phyloP scores from a whole-genome alignment of 2,797 vertebrate species.

The Hypotaenidia philippensis region DNA sequence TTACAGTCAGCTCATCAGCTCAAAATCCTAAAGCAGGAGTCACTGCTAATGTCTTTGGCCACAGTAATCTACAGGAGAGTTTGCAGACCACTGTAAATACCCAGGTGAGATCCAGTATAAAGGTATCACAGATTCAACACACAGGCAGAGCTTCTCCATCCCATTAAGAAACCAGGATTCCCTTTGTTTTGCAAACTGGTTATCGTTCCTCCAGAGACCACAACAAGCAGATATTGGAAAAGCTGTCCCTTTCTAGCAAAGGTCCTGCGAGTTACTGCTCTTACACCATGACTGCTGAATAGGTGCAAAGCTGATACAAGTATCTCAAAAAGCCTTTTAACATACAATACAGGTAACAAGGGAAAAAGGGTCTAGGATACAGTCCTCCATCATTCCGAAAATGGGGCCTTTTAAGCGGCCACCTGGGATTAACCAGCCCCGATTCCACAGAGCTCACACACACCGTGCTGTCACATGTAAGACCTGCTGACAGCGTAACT shows the following conservation, averaged over 20 bases:
- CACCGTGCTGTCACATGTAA: background rate
- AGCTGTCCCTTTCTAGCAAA: background rate
- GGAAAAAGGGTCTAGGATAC: background rate
- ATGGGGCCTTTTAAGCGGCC: background rate
- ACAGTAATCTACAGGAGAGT: background rate
- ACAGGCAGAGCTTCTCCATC: background rate
- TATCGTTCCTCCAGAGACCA: background rate
- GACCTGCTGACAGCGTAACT: background rate
- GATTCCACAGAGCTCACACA: background rate
- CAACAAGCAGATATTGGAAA: background rate
- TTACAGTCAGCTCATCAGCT: background rate
- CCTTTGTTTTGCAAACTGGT: too few relatives aligned
- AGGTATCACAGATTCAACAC: rapidly evolving
- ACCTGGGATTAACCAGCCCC: background rate
- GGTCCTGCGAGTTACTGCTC: background rate
- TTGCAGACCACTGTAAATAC: background rate
- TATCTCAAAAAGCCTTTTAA: background rate
- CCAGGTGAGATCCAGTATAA: background rate
- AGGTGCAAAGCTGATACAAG: rapidly evolving
- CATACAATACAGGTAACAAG: background rate
- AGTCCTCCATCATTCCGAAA: background rate
- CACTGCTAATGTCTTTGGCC: rapidly evolving
- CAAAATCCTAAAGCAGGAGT: background rate
- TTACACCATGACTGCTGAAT: background rate
- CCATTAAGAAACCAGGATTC: background rate